These are phyloP conservation scores for Montipora foliosa DNA, from an alignment of 64 coral and sea anemone species.

Conservation along the genomic window DNA sequence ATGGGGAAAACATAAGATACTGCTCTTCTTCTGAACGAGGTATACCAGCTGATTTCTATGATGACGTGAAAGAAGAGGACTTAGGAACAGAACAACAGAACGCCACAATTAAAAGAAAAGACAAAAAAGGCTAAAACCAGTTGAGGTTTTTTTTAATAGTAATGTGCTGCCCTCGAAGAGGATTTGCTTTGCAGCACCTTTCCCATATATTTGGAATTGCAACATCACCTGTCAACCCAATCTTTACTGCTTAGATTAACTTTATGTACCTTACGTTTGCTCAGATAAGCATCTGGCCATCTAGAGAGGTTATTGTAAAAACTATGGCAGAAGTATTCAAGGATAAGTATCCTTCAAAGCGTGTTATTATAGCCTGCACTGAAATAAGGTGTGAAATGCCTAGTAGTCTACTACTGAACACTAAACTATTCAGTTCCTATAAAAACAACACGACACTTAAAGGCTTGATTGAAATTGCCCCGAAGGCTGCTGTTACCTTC, in stretches of 20 bases:
- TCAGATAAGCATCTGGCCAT: slow-evolving; percentile 65
- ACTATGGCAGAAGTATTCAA: slow-evolving; percentile 72
- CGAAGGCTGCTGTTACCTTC: slow-evolving; percentile 15
- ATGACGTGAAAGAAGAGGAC: slow-evolving; percentile 27
- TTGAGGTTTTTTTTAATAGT: slow-evolving; percentile 56
- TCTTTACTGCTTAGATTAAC: slow-evolving; percentile 60
- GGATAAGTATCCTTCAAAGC: slow-evolving; percentile 23
- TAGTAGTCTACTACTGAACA: slow-evolving; percentile 2
- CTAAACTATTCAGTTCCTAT: background rate
- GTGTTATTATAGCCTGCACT: slow-evolving; percentile 52
- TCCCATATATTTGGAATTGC: slow-evolving; percentile 44
- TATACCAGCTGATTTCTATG: slow-evolving; percentile 24
- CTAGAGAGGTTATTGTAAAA: slow-evolving; percentile 17
- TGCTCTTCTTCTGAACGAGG: slow-evolving; percentile 20
- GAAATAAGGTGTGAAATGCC: slow-evolving; percentile 23
- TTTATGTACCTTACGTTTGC: slow-evolving; percentile 70
- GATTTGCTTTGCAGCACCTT: slow-evolving; percentile 29
- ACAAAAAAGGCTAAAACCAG: slow-evolving; percentile 6
- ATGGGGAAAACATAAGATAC: slow-evolving; percentile 63
- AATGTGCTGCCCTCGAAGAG: slow-evolving; percentile 48
- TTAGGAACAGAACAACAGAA: background rate
- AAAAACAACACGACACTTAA: slow-evolving; percentile 12
- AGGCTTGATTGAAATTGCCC: slow-evolving; percentile 55
- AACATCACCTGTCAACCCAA: slow-evolving; percentile 42
- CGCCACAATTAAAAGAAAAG: background rate